Percentiles rank a stretch among this genome's conserved stretches.
Conservation (phyloP, 2,888 invertebrate species). For the Napeogenes inachia region DNA sequence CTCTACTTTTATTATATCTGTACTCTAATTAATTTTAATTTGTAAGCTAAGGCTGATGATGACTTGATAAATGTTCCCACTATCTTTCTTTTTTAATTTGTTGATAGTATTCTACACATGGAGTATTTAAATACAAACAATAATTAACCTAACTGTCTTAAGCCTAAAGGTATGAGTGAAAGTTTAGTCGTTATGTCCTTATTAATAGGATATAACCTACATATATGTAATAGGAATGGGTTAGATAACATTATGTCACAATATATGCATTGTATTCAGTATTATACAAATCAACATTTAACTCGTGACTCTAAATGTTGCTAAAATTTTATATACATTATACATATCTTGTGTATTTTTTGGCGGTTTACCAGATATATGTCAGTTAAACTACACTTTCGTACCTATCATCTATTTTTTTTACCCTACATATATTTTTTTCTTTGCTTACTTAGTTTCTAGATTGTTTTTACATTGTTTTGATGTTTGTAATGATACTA, state of each 20-base stretch:
- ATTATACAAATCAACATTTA: constrained; percentile 11
- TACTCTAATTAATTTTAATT: no score
- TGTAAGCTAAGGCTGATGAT: background rate
- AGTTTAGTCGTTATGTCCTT: constrained; percentile 47
- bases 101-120: no score
- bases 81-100: constrained; percentile 5
- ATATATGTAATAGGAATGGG: constrained; percentile 37
- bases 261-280: constrained; percentile 27
- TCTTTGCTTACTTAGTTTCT: no score
- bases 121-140: no score
- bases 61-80: constrained; percentile 20
- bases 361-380: no score
- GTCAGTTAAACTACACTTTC: no score
- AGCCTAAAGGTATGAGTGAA: constrained; percentile 48
- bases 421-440: no score
- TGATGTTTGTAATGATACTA: no score
- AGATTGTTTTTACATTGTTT: no score
- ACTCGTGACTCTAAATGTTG: background rate
- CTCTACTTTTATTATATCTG: no score
- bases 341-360: no score
- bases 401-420: no score
- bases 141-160: constrained; percentile 10
- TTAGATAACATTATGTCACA: constrained; percentile 44
- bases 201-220: constrained; percentile 44
- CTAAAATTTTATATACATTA: background rate